phyloP scores from a whole-genome alignment of 2,888 invertebrate genomes.

The Ethmia dodecea region DNA sequence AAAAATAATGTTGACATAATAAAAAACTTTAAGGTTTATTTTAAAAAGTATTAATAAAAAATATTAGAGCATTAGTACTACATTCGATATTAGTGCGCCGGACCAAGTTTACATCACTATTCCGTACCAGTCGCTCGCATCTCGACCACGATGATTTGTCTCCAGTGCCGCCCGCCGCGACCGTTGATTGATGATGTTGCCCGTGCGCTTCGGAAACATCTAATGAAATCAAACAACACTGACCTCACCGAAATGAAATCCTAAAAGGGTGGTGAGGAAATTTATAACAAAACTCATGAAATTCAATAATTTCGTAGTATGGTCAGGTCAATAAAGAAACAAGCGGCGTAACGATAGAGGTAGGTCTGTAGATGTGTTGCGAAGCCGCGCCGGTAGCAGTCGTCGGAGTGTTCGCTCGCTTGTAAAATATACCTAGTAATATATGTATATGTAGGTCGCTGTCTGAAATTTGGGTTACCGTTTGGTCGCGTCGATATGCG shows the following conservation, averaged over 20 bases:
- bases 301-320: too few relatives aligned
- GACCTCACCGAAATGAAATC: neutral
- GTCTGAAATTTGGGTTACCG: conserved; percentile 73
- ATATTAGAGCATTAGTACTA: too few relatives aligned
- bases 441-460: conserved; percentile 74
- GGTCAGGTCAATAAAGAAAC: conserved; percentile 32
- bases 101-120: too few relatives aligned
- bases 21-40: too few relatives aligned
- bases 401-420: conserved; percentile 42
- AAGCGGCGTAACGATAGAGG: conserved; percentile 25
- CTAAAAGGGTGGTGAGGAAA: neutral
- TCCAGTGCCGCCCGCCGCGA: conserved; percentile 8
- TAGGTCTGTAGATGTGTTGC: conserved; percentile 32
- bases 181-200: conserved; percentile 16
- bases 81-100: too few relatives aligned
- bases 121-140: too few relatives aligned
- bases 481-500: conserved; percentile 59
- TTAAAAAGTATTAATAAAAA: too few relatives aligned
- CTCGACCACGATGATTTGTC: conserved; percentile 20
- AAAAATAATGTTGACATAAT: too few relatives aligned
- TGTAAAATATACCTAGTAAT: conserved; percentile 56
- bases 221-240: conserved; percentile 3
- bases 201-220: neutral
- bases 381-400: conserved; percentile 32
- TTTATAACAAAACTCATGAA: too few relatives aligned